Base-by-base conservation (phyloP, 2,888 invertebrate genomes). In the Hyalella azteca region DNA sequence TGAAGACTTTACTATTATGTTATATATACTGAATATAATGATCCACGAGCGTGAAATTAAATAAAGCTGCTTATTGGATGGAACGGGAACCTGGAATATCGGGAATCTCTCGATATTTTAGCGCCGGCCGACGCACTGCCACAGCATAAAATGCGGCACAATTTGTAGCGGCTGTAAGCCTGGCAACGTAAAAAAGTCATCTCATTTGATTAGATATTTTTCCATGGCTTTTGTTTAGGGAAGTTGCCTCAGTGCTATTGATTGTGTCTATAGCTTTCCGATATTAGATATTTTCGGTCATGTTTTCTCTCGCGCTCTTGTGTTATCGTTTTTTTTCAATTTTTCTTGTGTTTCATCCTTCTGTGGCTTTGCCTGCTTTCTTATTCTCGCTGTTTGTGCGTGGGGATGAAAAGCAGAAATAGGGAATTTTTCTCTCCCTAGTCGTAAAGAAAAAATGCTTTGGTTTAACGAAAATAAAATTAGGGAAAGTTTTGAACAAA, bases 221-320 rank as follows among this genome's bases (percentile, higher is more conserved):
- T 54, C 54, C 29, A 54, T 54, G 54, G 54, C 54, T 29, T 54
- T 54, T 54, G 54, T 54, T 54, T 54, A 54, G 54, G 54, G 54
- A 54, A 54, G 54, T 54, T 54, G 54, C 54, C 26, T 54, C 54
- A 29, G 54, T 54, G 54, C 54, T 54, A 54, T 54, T 54, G 54
- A 54, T 54, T 54, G 54, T 54, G 54, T 54, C 26, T 54, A 54
- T 54, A 54, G 54, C 54, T 54, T 54, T 54, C 54, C 54, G 54
- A 54, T 54, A 54, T 54, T 54, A 54, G 54, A 54, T 22, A 54
- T 29, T 22, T 29, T 54, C 54, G 22, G 22, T 29, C 54, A 26
- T 29, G 22, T 29, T 22, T 22, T 13, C 26, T 29, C 26, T 54
- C 54, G 26, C 26, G 22, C 54, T 29, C 26, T 54, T 29, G 54